A percentile compares a stretch with the other conserved stretches of the same genome.
phyloP scores from a whole-genome alignment of 2,797 vertebrate species.

The Hapalemur alaotrensis region DNA sequence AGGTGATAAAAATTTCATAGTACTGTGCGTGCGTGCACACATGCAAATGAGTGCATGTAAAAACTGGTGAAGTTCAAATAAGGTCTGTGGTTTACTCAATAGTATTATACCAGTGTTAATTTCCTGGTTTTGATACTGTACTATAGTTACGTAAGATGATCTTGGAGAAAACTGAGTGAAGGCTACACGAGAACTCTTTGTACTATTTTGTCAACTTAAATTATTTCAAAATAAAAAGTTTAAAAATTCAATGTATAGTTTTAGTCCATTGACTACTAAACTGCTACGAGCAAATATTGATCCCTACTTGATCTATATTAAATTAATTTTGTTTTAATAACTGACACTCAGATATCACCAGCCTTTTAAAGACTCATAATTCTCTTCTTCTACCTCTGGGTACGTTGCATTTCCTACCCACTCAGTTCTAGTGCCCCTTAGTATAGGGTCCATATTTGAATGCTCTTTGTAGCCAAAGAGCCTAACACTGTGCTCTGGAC shows the following conservation, averaged over 20 bases:
- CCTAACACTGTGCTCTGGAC: neutral
- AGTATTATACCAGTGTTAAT: neutral
- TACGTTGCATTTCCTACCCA: neutral
- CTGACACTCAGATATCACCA: neutral
- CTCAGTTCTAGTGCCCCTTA: neutral
- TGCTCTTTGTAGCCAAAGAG: neutral
- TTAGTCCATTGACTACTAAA: neutral
- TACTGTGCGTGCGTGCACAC: too few species aligned
- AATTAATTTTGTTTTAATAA: constrained; percentile 9
- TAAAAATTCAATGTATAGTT: neutral
- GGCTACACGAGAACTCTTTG: neutral
- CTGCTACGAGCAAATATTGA: neutral
- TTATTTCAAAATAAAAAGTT: constrained; percentile 14
- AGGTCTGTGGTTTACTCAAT: neutral
- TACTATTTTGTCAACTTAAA: neutral
- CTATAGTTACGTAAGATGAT: neutral
- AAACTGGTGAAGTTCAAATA: neutral
- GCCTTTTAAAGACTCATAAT: neutral
- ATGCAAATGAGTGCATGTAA: neutral
- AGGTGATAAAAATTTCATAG: neutral
- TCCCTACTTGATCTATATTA: neutral
- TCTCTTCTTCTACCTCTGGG: neutral
- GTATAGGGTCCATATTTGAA: neutral
- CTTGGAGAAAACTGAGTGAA: neutral
- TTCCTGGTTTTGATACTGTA: neutral